A percentile compares a stretch with the other conserved stretches of the same genome.
phyloP scores from a whole-genome alignment of 1,140 invertebrate species.

The Diuraphis noxia region DNA sequence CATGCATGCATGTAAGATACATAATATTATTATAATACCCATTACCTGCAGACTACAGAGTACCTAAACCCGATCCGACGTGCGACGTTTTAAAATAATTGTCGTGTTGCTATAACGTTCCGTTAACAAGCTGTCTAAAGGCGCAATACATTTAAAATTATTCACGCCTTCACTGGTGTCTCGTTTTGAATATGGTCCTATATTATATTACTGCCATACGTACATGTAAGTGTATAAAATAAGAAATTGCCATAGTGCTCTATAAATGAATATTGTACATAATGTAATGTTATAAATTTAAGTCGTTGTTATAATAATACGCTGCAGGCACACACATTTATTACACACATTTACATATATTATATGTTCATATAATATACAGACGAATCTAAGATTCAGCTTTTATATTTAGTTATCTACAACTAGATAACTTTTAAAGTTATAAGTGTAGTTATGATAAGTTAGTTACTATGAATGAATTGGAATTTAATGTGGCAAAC shows the following conservation, averaged over 20 bases:
- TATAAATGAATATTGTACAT: too few relatives aligned
- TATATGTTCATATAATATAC: too few relatives aligned
- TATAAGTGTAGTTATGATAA: not conserved
- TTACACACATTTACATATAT: too few relatives aligned
- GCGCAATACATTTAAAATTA: not conserved
- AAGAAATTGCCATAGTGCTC: not conserved
- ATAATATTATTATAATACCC: not conserved
- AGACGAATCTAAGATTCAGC: not conserved
- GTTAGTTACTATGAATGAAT: not conserved
- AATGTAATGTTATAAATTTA: too few relatives aligned
- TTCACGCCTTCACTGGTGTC: not conserved
- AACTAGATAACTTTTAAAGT: too few relatives aligned
- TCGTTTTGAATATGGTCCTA: not conserved
- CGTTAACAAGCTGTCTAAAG: too few relatives aligned
- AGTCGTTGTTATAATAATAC: too few relatives aligned
- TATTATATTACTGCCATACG: not conserved
- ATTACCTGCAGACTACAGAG: not conserved
- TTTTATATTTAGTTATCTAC: not conserved
- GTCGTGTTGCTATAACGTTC: not conserved
- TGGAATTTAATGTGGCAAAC: not conserved
- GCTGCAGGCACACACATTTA: too few relatives aligned
- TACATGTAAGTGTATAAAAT: not conserved
- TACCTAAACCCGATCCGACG: not conserved
- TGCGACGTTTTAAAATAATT: not conserved
- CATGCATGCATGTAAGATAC: not conserved